Evolutionary conservation across 1,140 invertebrate species (phyloP), one percentile per base, ranked within the genome.

Genomic region (Bathynomus jamesi): DNA sequence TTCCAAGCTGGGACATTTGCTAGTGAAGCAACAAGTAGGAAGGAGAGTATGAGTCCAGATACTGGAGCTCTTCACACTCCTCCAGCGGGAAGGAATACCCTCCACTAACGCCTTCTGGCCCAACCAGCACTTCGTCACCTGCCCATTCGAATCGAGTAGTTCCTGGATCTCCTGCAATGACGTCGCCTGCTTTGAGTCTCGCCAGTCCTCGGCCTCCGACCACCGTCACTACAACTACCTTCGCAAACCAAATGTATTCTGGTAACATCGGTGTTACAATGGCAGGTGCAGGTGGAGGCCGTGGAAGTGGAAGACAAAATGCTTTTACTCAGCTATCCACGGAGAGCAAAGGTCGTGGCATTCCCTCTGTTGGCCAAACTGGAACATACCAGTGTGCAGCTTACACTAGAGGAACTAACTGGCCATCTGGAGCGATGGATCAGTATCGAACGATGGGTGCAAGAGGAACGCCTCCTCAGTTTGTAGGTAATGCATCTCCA

Each of bases 391-490:
- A 69, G n/a, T 69, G 73, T 28, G 65, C 69, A 28, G 24, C 61
- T 17, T 78, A 73, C 67, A 78, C 74, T 67, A 78, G 78, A 62
- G 69, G 62, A 31, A 65, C 28, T 3, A 65, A 65, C 21, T 53
- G 40, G 40, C 21, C 40, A 17, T 11, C 40, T 21, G 21, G 2
- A 17, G 40, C 40, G 70, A 70, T 76, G 46, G 75, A 73, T 31
- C 71, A 71, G 60, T 73, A 70, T 30, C 46, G 69, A 53, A 64
- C 32, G 28, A 70, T 70, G 72, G 69, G 71, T 8, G 31, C 69
- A 5, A 67, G 75, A 32, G 75, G 75, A 67, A 76, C 74, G n/a
- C 75, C 74, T 11, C 72, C 72, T n/a, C 75, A 78, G 27, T 78
- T 72, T 69, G 69, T 75, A 73, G 30, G 65, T n/a, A 76, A 65